Evolutionary conservation across 64 coral and sea anemone species (phyloP).

Genomic region (Hydrozoanthus tunicans): DNA sequence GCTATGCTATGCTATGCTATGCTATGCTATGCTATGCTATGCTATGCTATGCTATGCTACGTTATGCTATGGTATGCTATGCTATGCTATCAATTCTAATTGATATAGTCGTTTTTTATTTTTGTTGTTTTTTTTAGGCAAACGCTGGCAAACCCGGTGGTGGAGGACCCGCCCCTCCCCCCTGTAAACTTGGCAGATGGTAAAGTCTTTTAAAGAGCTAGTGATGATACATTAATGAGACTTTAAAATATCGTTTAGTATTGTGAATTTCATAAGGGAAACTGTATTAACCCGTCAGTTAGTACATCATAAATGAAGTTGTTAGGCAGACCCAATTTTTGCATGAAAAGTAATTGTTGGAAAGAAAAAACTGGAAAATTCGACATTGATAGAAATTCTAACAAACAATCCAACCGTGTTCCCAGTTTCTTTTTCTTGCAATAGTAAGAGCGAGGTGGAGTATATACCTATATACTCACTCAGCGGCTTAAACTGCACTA

Average conservation of each 20-base stretch:
- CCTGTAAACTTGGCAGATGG: constrained; percentile 51
- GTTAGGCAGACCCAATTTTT: too few species aligned
- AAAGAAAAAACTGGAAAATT: too few species aligned
- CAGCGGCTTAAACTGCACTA: too few species aligned
- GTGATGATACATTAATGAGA: neutral
- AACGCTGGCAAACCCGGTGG: constrained; percentile 6
- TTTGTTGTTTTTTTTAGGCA: neutral
- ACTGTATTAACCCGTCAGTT: too few species aligned
- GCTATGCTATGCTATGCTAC: neutral
- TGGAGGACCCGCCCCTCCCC: neutral
- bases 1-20: neutral
- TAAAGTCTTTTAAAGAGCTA: neutral
- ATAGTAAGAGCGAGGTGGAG: too few species aligned
- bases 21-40: neutral
- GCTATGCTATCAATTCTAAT: neutral
- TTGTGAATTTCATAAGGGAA: neutral
- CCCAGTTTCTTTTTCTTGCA: too few species aligned
- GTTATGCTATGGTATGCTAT: neutral
- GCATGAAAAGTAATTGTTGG: too few species aligned
- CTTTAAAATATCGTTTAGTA: neutral
- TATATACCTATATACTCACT: too few species aligned
- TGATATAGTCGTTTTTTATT: too few species aligned
- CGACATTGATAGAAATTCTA: too few species aligned
- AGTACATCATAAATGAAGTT: too few species aligned
- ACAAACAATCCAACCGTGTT: too few species aligned